Evolutionary conservation across 2,888 invertebrate genomes (phyloP), one percentile per base, ranked within the genome.

Genomic region (Isotomurus palustris): DNA sequence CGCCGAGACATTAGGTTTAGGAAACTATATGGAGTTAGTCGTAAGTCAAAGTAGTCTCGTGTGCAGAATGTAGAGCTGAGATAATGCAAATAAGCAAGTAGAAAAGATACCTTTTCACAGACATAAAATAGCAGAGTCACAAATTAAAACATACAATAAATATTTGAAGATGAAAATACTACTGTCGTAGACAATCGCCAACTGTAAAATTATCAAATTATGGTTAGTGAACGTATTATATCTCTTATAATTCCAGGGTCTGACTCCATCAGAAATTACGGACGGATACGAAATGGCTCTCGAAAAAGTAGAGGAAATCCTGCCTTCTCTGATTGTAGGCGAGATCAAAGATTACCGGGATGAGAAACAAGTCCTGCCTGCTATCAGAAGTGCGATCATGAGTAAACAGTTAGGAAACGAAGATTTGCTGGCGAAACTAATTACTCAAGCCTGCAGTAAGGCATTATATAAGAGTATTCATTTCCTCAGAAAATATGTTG

Each of bases 401-500:
- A 94, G 96, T 53, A 99, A 99, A 77, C 97, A 99, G 74, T 94
- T 90, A 78, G 97, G 97, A 12, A 86, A 92, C 77, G 97, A 99
- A 79, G 94, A 96, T 71, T 88, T 94, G 72, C 79, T 99, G 14
- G 82, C 92, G 21, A 83, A 83, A 41, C 79, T 96, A 36, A 86
- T 95, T n/a, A 81, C 88, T 17, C 84, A 87, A 74, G 93, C 95
- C 1, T 94, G 93, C 75, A 74, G 78, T 79, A 72, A 72, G 76
- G 70, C 19, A 32, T 32, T 21, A 27, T 36, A 12, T 32, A 28
- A 48, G 32, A 36, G 25, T 28, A 35, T 12, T n/a, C 6, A 36
- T 12, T 14, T 22, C 2, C 2, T 25, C n/a, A 10, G 3, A 25
- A 17, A 29, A 35, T 45, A 44, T 28, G 21, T 25, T 38, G n/a